A percentile compares a stretch with the other conserved stretches of the same genome.
These are phyloP conservation scores for Sebastes fasciatus DNA, from an alignment of 2,113 vertebrate genomes.

Conservation along the genomic window DNA sequence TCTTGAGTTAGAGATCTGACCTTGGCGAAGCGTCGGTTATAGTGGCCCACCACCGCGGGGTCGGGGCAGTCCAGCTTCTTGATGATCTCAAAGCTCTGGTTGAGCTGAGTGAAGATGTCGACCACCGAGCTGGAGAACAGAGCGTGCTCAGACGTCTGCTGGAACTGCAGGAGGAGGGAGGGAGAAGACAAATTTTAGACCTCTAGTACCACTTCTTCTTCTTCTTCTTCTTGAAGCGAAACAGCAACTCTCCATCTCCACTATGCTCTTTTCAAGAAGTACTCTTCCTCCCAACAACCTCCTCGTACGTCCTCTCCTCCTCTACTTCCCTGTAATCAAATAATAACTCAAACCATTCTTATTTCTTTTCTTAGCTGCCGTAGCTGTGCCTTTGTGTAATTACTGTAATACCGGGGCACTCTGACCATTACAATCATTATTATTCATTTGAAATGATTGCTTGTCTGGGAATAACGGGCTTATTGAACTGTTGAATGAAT, in stretches of 20 bases:
- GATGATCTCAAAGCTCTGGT: constrained; percentile 99
- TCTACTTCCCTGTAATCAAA: constrained; percentile 1
- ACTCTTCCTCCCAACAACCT: not conserved
- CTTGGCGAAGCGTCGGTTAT: constrained; percentile 95
- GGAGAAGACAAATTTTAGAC: not conserved
- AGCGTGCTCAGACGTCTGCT: constrained; percentile 96
- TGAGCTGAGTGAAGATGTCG: constrained; percentile 98
- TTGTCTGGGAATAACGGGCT: not conserved
- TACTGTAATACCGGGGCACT: constrained; percentile 6
- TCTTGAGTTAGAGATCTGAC: constrained; percentile 71
- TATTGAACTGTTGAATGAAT: constrained; percentile 4
- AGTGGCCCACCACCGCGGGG: constrained; percentile 89
- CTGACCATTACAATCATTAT: constrained; percentile 17
- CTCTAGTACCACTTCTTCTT: not conserved
- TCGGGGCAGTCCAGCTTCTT: constrained; percentile 97
- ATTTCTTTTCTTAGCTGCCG: not conserved
- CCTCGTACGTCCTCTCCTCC: not conserved
- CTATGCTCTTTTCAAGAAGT: not conserved
- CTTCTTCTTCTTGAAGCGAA: not conserved
- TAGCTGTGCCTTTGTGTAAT: not conserved
- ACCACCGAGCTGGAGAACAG: constrained; percentile 99
- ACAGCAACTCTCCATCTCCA: not conserved
- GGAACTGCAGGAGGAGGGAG: constrained; percentile 86
- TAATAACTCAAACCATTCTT: constrained; percentile 7
- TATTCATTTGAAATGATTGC: constrained; percentile 13